Evolutionary conservation across 1,140 invertebrate species (phyloP).

Genomic region (Cotesia glomerata): DNA sequence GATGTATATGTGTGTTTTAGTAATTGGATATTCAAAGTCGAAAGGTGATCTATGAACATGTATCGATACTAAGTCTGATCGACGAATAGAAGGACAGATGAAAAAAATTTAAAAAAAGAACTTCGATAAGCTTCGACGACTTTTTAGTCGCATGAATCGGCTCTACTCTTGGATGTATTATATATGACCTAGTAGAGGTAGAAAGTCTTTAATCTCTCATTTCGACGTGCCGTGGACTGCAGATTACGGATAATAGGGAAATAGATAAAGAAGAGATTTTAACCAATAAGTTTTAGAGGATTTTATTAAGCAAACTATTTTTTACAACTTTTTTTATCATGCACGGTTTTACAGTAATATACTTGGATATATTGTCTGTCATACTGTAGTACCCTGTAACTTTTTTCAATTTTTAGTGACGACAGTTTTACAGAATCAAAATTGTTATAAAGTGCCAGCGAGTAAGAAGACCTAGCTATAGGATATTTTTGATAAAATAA

Average conservation of each 20-base stretch:
- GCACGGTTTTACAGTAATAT: too few relatives aligned
- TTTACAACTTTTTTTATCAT: too few relatives aligned
- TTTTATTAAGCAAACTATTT: too few relatives aligned
- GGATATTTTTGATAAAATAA: too few relatives aligned
- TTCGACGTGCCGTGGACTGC: neutral
- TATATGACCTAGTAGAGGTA: neutral
- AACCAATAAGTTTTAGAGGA: too few relatives aligned
- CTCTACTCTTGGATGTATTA: neutral
- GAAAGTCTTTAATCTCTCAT: slow-evolving; percentile 4
- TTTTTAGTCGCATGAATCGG: neutral
- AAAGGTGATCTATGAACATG: neutral
- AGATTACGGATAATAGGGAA: neutral
- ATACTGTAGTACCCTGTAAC: too few relatives aligned
- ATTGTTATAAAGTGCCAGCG: too few relatives aligned
- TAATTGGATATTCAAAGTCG: neutral
- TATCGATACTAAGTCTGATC: neutral
- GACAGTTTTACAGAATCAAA: too few relatives aligned
- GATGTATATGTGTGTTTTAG: neutral
- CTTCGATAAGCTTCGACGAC: neutral
- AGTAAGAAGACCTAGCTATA: too few relatives aligned
- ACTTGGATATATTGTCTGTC: too few relatives aligned
- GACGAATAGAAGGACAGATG: neutral
- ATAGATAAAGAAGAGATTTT: too few relatives aligned
- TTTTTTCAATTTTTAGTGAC: too few relatives aligned
- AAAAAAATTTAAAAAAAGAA: neutral